Evolutionary conservation across 35 echinoderm and acorn worm species (phyloP), one percentile per base, ranked within the genome.

Genomic region (Patiria miniata): DNA sequence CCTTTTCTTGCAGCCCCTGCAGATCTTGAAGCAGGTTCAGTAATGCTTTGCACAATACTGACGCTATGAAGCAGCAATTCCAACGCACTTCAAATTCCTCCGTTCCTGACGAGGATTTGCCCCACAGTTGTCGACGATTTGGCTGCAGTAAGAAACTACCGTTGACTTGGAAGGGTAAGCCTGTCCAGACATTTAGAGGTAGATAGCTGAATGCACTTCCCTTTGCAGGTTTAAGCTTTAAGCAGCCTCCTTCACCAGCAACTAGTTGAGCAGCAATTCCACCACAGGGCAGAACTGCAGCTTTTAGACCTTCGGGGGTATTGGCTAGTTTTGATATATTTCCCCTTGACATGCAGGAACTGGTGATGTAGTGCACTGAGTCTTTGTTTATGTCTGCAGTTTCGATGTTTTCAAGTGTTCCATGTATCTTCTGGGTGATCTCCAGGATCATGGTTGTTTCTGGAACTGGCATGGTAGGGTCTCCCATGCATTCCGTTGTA

Each of bases 11-110:
- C 33, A 84, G 29, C 38, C 12, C 59, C 23, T 84, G 51, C 0
- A 84, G 44, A 30, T 93, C 83, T 33, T 61, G 61, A 0, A 93
- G 28, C 1, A 97, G 53, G n/a, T 61, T 83, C 5, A 99, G 16
- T 58, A 94, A 90, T 17, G 91, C 92, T 0, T 58, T 14, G 15
- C 10, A 23, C 19, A 84, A 37, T 36, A 84, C 82, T 6, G 53
- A 53, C 44, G 57, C 82, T 9, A 84, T 84, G 21, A 84, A 58
- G 37, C 53, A 37, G 10, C 73, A 21, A 40, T 92, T 92, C 90
- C 90, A 92, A 77, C 33, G 39, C 2, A 61, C 78, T 23, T 81
- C 78, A 44, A 77, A 87, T 52, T 92, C 78, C 17, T 39, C 40
- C 33, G 19, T 21, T 54, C 44, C 21, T 33, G 82, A 36, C 56